Base-by-base conservation (phyloP, 2,113 vertebrate species). In the Leptobrachium ailaonicum region DNA sequence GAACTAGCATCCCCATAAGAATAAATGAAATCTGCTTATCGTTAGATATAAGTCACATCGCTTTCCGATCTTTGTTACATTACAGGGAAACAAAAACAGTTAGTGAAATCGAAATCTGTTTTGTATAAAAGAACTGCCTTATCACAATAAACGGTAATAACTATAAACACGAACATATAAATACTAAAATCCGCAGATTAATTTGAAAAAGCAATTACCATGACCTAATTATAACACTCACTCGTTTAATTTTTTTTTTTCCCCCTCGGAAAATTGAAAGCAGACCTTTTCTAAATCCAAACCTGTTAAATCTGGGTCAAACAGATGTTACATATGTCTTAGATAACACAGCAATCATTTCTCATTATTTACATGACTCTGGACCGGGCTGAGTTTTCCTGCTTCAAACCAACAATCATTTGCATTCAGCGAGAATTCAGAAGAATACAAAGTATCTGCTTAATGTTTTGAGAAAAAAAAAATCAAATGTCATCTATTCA, bases 241-340 rank as follows among this genome's bases (percentile, higher is more conserved):
- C 54, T 44, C 68, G 50, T 69, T 40, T 40, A 32, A 64, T 77
- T 12, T 56, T 45, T 69, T 69, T 20, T 40, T 41, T 77, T 60
- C 44, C 41, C 41, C 70, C 54, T 71, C 41, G 76, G 56, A 58
- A 76, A 68, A 67, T 50, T 60, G 13, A 45, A 78, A 71, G 56
- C 67, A 78, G 76, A 71, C 68, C 76, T 71, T 71, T 44, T 63
- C 56, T 71, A 44, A 50, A 71, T 71, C 44, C 67, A 71, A 45
- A 77, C 41, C 66, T 60, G 75, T 11, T 66, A 70, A 78, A 78
- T 71, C 76, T 78, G 76, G 62, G 76, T 63, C 76, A 60, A 71
- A 70, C 76, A 78, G 76, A 78, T 78, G 76, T 63, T 78, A 71
- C 67, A 41, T 9, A 43, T 62, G 54, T 63, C 68, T 63, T 13